Evolutionary conservation across 2,888 invertebrate genomes (phyloP), one percentile per base, ranked within the genome.

Genomic region (Linhomoeus sp.): DNA sequence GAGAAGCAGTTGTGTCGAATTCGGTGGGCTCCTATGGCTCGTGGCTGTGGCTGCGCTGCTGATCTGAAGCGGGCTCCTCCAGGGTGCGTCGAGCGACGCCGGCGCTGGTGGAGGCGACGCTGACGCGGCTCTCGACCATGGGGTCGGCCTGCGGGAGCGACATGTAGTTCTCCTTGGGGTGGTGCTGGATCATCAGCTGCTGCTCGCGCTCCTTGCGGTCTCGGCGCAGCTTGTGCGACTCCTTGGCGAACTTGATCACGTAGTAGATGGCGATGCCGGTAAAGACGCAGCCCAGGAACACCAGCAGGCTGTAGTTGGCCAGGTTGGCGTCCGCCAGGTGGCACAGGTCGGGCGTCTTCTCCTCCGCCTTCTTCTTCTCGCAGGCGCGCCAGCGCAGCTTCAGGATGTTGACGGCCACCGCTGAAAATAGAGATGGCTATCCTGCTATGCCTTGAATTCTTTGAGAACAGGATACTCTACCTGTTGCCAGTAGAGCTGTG

Each of bases 291-390:
- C 41, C 41, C 23, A 41, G 41, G 7, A 41, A 3, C 3, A 41
- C 20, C 7, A 41, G 24, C 26, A 41, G 19, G 22, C 7, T 5
- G 17, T 22, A 41, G 20, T 41, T 41, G 41, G 41, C 41, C 26
- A 41, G 41, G 26, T 41, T 41, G 24, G 41, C 41, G 41, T 41
- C 20, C n/a, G 41, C 41, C 12, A 41, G 41, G 20, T 23, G 17
- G 41, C 41, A 41, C 20, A 41, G 26, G 9, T 41, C 20, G 7
- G 29, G 12, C 29, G 5, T 29, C 7, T 5, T 9, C 29, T 29
- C 29, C 29, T 29, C 29, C 29, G 29, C 29, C n/a, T 40, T 19
- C 7, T 9, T 7, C 3, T 41, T 9, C 3, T 23, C n/a, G 41
- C 41, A 41, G 7, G 41, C 41, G 22, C 5, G 41, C 22, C 41